Evolutionary conservation across 2,888 invertebrate species (phyloP), one percentile per base, ranked within the genome.

Genomic region (Tridacna crocea): DNA sequence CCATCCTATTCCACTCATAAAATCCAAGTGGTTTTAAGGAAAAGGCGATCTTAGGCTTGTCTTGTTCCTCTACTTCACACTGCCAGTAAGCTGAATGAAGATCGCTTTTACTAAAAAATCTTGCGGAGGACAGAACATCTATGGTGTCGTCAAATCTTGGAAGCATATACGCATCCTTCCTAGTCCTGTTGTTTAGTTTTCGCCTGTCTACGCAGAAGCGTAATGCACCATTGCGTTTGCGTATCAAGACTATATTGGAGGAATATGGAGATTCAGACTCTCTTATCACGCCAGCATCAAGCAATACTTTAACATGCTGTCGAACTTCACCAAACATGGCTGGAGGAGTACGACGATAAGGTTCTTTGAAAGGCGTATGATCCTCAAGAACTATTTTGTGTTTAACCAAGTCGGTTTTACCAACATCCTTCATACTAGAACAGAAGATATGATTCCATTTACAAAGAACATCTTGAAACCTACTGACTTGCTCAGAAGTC

Each of bases 291-390:
- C 76, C 77, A 27, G 66, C 47, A 11, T 63, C 79, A n/a, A 80
- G n/a, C 70, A 85, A 51, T 24, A 79, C 78, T 65, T 79, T 72
- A 4, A 85, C n/a, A 72, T 83, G 83, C 12, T 73, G 48, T 17
- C 68, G n/a, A 19, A 81, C 78, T 68, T 85, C 83, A 22, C 78
- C 76, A 75, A 63, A 74, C 77, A 76, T 60, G 15, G 72, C 73
- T 58, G 81, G 77, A 24, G 78, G 79, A 6, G 83, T 77, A 1
- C 81, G 10, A 24, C 78, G 22, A 60, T 79, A 78, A 19, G 74
- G 75, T 26, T 81, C 47, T 55, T 79, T 80, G 26, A 83, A 75
- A 0, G 83, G 83, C 0, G 24, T 70, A 22, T 51, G 27, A 63
- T 80, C 81, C 4, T 58, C 65, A 0, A 85, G 36, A 26, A 48